Conservation (phyloP, 92 coral and sea anemone species). For the Phenganax stokvisi region DNA sequence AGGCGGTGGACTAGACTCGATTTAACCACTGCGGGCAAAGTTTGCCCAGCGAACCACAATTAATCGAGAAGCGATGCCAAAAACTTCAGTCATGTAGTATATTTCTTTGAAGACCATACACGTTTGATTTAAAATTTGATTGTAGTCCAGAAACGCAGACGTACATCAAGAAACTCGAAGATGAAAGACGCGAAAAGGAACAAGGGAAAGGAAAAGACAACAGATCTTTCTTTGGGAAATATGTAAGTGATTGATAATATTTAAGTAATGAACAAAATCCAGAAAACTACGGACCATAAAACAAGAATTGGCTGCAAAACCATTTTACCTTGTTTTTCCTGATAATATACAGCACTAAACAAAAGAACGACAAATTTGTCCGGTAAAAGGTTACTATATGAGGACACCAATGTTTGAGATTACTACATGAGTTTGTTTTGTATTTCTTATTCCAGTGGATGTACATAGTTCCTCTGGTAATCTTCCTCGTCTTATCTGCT, state of each 20-base stretch:
- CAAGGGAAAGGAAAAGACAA: constrained; percentile 84
- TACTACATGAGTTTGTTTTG: too few species aligned
- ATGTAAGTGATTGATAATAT: constrained; percentile 44
- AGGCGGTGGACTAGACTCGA: too few species aligned
- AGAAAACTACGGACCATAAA: too few species aligned
- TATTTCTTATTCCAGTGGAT: constrained; percentile 14
- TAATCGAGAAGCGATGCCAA: not conserved
- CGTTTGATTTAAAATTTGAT: not conserved
- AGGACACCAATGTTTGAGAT: too few species aligned
- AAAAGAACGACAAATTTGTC: too few species aligned
- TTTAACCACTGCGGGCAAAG: too few species aligned
- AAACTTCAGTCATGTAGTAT: not conserved
- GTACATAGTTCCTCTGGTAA: constrained; percentile 31
- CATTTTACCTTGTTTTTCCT: too few species aligned
- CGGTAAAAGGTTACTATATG: too few species aligned
- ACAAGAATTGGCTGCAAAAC: too few species aligned
- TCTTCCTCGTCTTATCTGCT: constrained; percentile 13
- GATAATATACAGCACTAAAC: too few species aligned
- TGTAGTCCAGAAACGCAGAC: constrained; percentile 84
- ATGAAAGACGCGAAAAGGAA: constrained; percentile 70
- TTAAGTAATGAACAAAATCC: too few species aligned
- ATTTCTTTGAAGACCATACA: not conserved
- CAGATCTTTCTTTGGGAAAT: constrained; percentile 87
- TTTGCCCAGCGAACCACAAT: too few species aligned
- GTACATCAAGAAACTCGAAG: constrained; percentile 78